Percentiles rank a stretch among this genome's conserved stretches.
phyloP scores from a whole-genome alignment of 2,797 vertebrate genomes.

The Percopsis omiscomaycus region DNA sequence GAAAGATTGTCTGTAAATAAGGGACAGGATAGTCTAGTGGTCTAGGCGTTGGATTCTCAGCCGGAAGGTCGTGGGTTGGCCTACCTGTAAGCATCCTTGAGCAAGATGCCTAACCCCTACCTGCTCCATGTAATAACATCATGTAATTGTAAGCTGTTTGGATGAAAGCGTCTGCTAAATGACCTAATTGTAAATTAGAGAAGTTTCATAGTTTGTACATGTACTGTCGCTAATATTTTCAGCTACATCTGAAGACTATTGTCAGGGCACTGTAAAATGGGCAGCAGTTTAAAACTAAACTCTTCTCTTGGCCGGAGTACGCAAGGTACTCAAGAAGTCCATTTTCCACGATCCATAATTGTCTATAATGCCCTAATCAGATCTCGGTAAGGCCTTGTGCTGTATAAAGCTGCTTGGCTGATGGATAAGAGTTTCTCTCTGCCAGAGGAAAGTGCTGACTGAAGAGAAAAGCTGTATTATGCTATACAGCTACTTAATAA shows the following conservation, averaged over 20 bases:
- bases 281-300: background rate
- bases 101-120: too few relatives aligned
- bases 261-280: background rate
- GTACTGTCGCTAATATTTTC: too few relatives aligned
- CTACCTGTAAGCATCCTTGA: too few relatives aligned
- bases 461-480: conserved; percentile 44
- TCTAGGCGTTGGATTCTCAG: too few relatives aligned
- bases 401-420: conserved; percentile 40
- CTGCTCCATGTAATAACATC: too few relatives aligned
- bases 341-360: conserved; percentile 43
- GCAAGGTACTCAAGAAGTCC: conserved; percentile 12
- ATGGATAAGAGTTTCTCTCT: conserved; percentile 22
- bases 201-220: too few relatives aligned
- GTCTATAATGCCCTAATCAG: conserved; percentile 40
- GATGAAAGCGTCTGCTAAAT: too few relatives aligned
- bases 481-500: conserved; percentile 52
- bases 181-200: too few relatives aligned
- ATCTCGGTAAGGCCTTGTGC: conserved; percentile 35
- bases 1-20: background rate
- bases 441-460: conserved; percentile 59
- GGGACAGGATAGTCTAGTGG: background rate
- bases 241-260: background rate
- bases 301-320: conserved; percentile 28
- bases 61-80: too few relatives aligned
- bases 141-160: too few relatives aligned